Evolutionary conservation across 2,797 vertebrate species (phyloP).

Genomic region (Myripristis jacobus): DNA sequence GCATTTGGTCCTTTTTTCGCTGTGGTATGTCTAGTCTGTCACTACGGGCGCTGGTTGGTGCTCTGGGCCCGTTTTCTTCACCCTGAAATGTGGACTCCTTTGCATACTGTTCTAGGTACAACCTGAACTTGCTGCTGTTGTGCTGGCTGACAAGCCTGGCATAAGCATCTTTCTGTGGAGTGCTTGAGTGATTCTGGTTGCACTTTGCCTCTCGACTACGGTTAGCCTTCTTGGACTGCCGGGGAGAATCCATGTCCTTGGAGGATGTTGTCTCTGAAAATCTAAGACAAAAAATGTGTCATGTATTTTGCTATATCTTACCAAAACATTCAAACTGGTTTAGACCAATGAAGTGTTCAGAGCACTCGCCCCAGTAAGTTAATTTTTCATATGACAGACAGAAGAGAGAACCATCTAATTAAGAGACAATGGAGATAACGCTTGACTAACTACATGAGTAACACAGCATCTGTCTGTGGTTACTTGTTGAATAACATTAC

Average conservation of each 20-base stretch:
- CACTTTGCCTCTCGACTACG: constrained; percentile 74
- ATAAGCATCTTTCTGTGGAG: constrained; percentile 87
- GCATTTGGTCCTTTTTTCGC: constrained; percentile 59
- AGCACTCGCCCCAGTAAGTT: too few relatives aligned
- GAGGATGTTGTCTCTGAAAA: constrained; percentile 35
- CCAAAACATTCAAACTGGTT: too few relatives aligned
- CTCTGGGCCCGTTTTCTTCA: constrained; percentile 68
- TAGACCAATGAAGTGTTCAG: too few relatives aligned
- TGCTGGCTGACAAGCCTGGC: constrained; percentile 87
- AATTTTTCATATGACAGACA: too few relatives aligned
- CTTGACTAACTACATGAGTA: neutral
- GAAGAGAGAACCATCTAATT: too few relatives aligned
- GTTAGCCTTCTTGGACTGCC: constrained; percentile 65
- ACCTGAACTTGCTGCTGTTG: constrained; percentile 85
- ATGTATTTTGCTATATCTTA: too few relatives aligned
- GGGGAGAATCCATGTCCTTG: constrained; percentile 82
- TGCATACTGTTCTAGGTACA: constrained; percentile 83
- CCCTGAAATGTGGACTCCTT: constrained; percentile 77
- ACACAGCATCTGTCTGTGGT: too few relatives aligned
- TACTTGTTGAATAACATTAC: neutral
- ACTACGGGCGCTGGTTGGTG: constrained; percentile 56
- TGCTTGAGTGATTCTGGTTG: constrained; percentile 54
- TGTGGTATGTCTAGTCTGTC: constrained; percentile 67
- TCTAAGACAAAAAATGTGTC: neutral
- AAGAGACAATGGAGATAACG: too few relatives aligned